These are phyloP conservation scores for Kobus ellipsiprymnus DNA, from an alignment of 2,113 vertebrate species.

Conservation along the genomic window DNA sequence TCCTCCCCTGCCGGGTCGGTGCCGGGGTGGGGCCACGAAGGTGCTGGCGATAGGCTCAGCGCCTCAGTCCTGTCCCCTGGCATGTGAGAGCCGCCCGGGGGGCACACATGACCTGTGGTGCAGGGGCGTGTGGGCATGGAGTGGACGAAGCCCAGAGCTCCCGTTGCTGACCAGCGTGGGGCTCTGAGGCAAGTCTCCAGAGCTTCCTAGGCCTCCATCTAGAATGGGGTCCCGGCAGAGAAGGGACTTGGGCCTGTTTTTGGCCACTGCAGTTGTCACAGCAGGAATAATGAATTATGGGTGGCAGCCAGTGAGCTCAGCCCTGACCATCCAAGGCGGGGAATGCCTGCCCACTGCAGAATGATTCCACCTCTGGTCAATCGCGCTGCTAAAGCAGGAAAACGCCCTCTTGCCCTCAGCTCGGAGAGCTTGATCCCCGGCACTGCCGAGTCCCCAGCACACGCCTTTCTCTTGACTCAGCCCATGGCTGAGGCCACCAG, in stretches of 20 bases:
- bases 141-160: not conserved
- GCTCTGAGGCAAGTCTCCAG: not conserved
- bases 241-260: not conserved
- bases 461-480: not conserved
- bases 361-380: not conserved
- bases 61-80: not conserved
- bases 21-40: not conserved
- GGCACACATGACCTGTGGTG: not conserved
- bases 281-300: not conserved
- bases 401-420: not conserved
- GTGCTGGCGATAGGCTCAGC: not conserved
- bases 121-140: fast-evolving
- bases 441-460: not conserved
- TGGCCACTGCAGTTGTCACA: not conserved
- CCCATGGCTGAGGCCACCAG: not conserved
- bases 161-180: not conserved
- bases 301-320: not conserved
- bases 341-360: fast-evolving
- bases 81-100: not conserved
- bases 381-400: not conserved
- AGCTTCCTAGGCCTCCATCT: not conserved
- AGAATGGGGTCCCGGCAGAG: not conserved
- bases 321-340: not conserved
- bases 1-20: not conserved
- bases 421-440: not conserved